A percentile compares a stretch with the other conserved stretches of the same genome.
phyloP scores from a whole-genome alignment of 2,888 invertebrate species.

The Stenurella melanura region DNA sequence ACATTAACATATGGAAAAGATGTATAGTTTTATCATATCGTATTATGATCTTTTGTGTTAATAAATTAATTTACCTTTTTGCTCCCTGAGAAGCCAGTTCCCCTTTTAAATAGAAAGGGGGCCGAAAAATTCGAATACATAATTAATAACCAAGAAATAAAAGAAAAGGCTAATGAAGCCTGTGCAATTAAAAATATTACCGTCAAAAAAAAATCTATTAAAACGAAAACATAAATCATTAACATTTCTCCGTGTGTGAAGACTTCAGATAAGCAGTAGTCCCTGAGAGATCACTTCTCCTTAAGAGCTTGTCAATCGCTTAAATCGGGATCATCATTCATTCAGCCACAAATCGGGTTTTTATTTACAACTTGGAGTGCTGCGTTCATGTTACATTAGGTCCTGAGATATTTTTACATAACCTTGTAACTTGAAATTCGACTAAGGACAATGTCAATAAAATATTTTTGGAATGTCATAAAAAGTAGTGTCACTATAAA shows the following conservation, averaged over 20 bases:
- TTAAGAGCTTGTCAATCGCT: constrained; percentile 41
- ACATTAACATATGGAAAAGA: constrained; percentile 17
- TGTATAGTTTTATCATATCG: constrained; percentile 7
- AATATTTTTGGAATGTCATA: constrained; percentile 40
- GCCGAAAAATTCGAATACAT: constrained; percentile 37
- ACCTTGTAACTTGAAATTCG: constrained; percentile 18
- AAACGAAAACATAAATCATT: constrained; percentile 60
- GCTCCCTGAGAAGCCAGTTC: constrained; percentile 23
- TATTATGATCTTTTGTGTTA: constrained; percentile 14
- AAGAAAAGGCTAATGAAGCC: constrained; percentile 55
- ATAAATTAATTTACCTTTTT: constrained; percentile 30
- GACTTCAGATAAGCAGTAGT: constrained; percentile 36
- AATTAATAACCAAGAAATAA: constrained; percentile 42
- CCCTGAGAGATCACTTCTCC: constrained; percentile 37
- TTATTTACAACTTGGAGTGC: constrained; percentile 2
- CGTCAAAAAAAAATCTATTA: constrained; percentile 60
- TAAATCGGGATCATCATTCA: constrained; percentile 40
- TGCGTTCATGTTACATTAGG: constrained; percentile 3
- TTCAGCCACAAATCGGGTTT: constrained; percentile 17
- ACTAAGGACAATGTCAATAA: constrained; percentile 27
- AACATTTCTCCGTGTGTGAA: constrained; percentile 32
- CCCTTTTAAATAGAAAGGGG: constrained; percentile 26
- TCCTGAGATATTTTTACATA: constrained; percentile 6
- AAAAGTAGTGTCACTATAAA: constrained; percentile 37
- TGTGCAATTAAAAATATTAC: constrained; percentile 60